Conservation (phyloP, 1,140 invertebrate species). For the Zophobas atratus region DNA sequence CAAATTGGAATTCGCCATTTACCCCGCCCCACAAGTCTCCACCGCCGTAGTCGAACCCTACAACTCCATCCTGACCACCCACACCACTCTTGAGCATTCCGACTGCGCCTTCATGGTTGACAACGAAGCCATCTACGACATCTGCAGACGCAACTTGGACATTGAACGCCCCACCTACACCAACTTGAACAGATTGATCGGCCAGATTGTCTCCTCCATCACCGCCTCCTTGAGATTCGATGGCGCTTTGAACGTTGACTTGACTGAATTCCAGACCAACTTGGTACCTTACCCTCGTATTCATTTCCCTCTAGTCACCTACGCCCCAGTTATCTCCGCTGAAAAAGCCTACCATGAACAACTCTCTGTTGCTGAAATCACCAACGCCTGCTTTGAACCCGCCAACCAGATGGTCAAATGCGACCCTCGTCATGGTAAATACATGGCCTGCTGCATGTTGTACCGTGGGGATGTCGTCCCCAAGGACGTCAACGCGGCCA, state of each 20-base stretch:
- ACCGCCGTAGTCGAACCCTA: slow-evolving; percentile 83
- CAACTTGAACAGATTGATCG: slow-evolving; percentile 78
- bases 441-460: slow-evolving; percentile 83
- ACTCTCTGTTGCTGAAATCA: slow-evolving; percentile 81
- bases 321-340: slow-evolving; percentile 77
- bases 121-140: slow-evolving; percentile 84
- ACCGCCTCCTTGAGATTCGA: slow-evolving; percentile 85
- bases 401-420: slow-evolving; percentile 82
- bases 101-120: slow-evolving; percentile 79
- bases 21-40: slow-evolving; percentile 82
- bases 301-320: slow-evolving; percentile 82
- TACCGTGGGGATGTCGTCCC: slow-evolving; percentile 76
- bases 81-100: slow-evolving; percentile 76
- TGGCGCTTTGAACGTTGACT: slow-evolving; percentile 84
- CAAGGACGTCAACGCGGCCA: slow-evolving; percentile 81
- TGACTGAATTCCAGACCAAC: slow-evolving; percentile 86
- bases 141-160: slow-evolving; percentile 77
- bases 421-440: slow-evolving; percentile 77
- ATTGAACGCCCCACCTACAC: slow-evolving; percentile 77
- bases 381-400: slow-evolving; percentile 76
- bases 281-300: slow-evolving; percentile 81
- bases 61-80: slow-evolving; percentile 77
- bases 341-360: slow-evolving; percentile 80
- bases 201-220: slow-evolving; percentile 84
- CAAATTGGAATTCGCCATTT: slow-evolving; percentile 84